phyloP scores from a whole-genome alignment of 2,888 invertebrate species.

The Phaedon cochleariae region DNA sequence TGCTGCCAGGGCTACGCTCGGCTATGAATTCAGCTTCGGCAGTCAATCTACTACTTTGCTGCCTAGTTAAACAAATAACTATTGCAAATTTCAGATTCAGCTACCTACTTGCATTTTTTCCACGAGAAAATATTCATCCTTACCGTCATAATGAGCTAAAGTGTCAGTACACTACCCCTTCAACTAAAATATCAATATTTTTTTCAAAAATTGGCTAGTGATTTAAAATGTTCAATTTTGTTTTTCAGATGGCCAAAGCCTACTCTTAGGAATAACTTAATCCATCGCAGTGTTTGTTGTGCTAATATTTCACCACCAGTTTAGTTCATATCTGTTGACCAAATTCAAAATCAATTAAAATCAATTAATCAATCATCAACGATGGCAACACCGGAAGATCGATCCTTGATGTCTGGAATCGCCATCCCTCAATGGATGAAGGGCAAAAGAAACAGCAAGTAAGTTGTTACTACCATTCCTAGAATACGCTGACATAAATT shows the following conservation, averaged over 20 bases:
- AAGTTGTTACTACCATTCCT: constrained; percentile 36
- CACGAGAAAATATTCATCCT: no score
- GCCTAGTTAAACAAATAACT: no score
- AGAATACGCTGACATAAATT: no score
- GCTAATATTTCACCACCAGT: constrained; percentile 32
- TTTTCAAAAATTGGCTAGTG: no score
- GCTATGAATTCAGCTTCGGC: no score
- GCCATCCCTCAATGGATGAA: constrained; percentile 81
- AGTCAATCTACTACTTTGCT: no score
- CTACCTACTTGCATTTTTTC: no score
- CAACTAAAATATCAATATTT: no score
- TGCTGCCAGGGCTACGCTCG: no score
- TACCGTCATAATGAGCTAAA: no score
- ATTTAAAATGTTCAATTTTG: neutral
- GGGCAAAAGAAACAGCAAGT: constrained; percentile 69
- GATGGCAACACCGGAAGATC: constrained; percentile 64
- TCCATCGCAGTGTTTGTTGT: constrained; percentile 25
- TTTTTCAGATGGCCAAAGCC: constrained; percentile 43
- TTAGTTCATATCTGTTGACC: constrained; percentile 12
- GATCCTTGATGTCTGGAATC: constrained; percentile 70
- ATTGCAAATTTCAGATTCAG: no score
- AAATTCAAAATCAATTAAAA: constrained; percentile 13
- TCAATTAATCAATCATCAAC: constrained; percentile 14
- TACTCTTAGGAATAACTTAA: constrained; percentile 44
- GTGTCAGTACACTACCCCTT: no score